Base-by-base conservation (phyloP, 2,797 vertebrate genomes). In the Hypotaenidia okinawae region DNA sequence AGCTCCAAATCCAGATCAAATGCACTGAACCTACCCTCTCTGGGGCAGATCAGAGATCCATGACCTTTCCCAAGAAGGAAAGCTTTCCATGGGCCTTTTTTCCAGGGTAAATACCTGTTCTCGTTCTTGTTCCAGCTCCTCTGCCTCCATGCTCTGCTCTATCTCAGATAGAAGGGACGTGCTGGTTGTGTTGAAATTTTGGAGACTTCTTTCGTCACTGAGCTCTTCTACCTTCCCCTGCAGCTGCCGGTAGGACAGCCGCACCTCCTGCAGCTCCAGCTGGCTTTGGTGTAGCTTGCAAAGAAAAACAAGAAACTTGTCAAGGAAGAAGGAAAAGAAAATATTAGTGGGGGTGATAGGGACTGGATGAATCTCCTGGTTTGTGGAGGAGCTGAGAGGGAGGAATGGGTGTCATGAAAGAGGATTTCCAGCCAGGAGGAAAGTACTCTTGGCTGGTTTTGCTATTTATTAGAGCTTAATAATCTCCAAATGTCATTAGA, bases 141-240 rank as follows among this genome's bases (percentile, higher is more conserved):
- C 99, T 32, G 99, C 99, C 97, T 99, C 99, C 99, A 99, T 99
- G 97, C 99, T 99, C 97, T 99, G 99, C 80, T 99, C 99, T 9
- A 99, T 99, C 97, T 99, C 99, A 24, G 99, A 99, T 89, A 99
- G 98, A 83, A 99, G 98, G 70, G 99, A 99, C 4, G 98, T 98
- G 25, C 98, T 98, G 97, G 98, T 98, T 15, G 99, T 98, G 22
- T 98, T 98, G 62, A 99, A 98, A 91, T 98, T 98, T 57, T 99
- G 99, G 57, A 99, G 98, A 94, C 98, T 99, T 96, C 97, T 98
- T 95, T 99, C 99, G 79, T 99, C 99, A 0, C 97, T 98, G 96
- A 99, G 98, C 97, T 99, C 99, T 77, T 99, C 98, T 92, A 99
- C 97, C 57, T 98, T 99, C 39, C 97, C 93, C 32, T 98, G 98